These are phyloP conservation scores for Poeciliopsis turrubarensis DNA, from an alignment of 2,113 vertebrate genomes.

Conservation along the genomic window DNA sequence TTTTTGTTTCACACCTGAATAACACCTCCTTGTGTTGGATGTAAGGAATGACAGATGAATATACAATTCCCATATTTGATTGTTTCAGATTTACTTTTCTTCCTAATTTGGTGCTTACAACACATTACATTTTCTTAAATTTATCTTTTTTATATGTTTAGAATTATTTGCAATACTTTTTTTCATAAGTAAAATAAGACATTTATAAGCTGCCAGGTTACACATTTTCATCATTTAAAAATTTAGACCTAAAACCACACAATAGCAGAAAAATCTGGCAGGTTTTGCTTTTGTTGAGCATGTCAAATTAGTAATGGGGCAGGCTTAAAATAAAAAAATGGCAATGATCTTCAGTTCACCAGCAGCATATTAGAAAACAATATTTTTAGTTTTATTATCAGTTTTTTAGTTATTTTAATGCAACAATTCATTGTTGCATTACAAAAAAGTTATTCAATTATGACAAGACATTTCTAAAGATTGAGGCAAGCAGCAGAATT, in stretches of 20 bases:
- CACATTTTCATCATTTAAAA: neutral
- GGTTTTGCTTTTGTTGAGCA: no score
- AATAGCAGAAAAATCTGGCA: no score
- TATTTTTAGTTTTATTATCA: neutral
- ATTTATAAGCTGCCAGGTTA: neutral
- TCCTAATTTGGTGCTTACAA: neutral
- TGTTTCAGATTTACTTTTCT: neutral
- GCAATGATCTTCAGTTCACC: neutral
- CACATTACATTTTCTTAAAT: neutral
- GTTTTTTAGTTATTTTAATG: no score
- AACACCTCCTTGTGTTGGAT: neutral
- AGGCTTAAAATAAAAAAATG: neutral
- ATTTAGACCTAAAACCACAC: no score
- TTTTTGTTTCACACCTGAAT: neutral
- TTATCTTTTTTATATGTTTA: neutral
- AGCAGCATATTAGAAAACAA: neutral
- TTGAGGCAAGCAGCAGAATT: neutral
- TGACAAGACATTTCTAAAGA: no score
- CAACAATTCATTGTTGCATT: neutral
- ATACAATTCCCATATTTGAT: neutral
- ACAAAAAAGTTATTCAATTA: neutral
- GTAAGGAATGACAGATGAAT: neutral
- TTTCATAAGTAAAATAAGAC: neutral
- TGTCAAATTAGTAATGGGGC: no score
- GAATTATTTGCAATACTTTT: neutral